phyloP scores from a whole-genome alignment of 2,888 invertebrate species.

The Lampropteryx suffumata region DNA sequence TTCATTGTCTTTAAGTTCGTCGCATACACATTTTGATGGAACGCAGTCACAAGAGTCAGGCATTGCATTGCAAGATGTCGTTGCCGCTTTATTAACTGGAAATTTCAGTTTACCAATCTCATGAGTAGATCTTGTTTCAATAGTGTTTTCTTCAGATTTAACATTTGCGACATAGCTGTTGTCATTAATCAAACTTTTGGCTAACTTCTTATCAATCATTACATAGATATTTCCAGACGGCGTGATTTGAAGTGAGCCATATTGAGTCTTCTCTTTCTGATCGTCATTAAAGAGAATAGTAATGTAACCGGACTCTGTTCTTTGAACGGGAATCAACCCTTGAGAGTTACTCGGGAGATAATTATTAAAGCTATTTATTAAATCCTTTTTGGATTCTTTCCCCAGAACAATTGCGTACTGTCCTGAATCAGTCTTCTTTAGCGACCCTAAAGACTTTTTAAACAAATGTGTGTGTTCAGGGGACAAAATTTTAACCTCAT shows the following conservation, averaged over 20 bases:
- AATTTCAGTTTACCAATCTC: constrained; percentile 31
- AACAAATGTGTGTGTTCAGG: constrained; percentile 35
- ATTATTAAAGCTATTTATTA: constrained; percentile 51
- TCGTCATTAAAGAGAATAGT: constrained; percentile 44
- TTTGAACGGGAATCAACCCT: constrained; percentile 46
- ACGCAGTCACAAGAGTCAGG: constrained; percentile 40
- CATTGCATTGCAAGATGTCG: constrained; percentile 45
- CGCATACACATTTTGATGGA: constrained; percentile 46
- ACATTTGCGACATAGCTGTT: background rate
- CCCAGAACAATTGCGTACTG: constrained; percentile 50
- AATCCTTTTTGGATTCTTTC: constrained; percentile 51
- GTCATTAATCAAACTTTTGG: constrained; percentile 33
- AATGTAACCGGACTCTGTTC: constrained; percentile 49
- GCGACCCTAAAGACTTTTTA: constrained; percentile 34
- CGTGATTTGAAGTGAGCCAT: constrained; percentile 55
- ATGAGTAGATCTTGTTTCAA: constrained; percentile 20
- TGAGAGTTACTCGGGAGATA: constrained; percentile 43
- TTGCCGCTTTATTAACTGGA: constrained; percentile 43
- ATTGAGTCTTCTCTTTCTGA: constrained; percentile 31
- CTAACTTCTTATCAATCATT: constrained; percentile 42
- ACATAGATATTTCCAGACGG: constrained; percentile 58
- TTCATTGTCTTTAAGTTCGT: constrained; percentile 19
- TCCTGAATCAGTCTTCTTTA: constrained; percentile 52
- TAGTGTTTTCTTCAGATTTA: background rate
- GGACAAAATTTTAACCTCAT: constrained; percentile 39